A percentile compares a stretch with the other conserved stretches of the same genome.
phyloP scores from a whole-genome alignment of 2,797 vertebrate genomes.

The Enteromius mattozi region DNA sequence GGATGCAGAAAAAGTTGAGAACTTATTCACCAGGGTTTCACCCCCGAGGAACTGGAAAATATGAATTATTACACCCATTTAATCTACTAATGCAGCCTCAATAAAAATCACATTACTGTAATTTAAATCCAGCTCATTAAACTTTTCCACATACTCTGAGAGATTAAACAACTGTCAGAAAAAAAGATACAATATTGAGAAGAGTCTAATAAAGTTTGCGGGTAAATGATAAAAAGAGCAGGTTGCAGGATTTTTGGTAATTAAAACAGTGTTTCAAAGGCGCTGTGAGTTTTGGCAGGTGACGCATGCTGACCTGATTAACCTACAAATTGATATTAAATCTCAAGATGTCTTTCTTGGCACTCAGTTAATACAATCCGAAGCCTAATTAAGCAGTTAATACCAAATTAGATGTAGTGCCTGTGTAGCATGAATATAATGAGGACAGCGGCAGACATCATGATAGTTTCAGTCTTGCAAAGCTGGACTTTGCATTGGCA shows the following conservation, averaged over 20 bases:
- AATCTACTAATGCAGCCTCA: slow-evolving; percentile 49
- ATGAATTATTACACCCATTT: slow-evolving; percentile 47
- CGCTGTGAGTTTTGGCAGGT: slow-evolving; percentile 70
- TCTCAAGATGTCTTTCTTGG: slow-evolving; percentile 70
- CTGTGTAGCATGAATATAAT: slow-evolving; percentile 66
- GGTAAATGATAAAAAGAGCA: slow-evolving; percentile 54
- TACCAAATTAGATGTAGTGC: slow-evolving; percentile 70
- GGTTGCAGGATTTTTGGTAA: slow-evolving; percentile 64
- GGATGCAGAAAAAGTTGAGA: slow-evolving; percentile 6
- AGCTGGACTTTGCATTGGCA: background rate
- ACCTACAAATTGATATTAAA: slow-evolving; percentile 80
- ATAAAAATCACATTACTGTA: slow-evolving; percentile 55
- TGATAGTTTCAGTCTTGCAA: slow-evolving; percentile 5
- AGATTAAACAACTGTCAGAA: slow-evolving; percentile 40
- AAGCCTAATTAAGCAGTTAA: slow-evolving; percentile 78
- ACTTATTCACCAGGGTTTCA: slow-evolving; percentile 18
- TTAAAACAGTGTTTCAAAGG: slow-evolving; percentile 68
- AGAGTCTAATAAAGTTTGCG: slow-evolving; percentile 40
- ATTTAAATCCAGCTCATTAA: slow-evolving; percentile 46
- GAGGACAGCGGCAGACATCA: slow-evolving; percentile 28
- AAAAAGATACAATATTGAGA: slow-evolving; percentile 19
- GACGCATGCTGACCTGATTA: slow-evolving; percentile 78
- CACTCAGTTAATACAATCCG: slow-evolving; percentile 70
- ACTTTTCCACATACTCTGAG: slow-evolving; percentile 11
- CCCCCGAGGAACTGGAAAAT: slow-evolving; percentile 32